Evolutionary conservation across 2,888 invertebrate genomes (phyloP).

Genomic region (Netelia virgata): DNA sequence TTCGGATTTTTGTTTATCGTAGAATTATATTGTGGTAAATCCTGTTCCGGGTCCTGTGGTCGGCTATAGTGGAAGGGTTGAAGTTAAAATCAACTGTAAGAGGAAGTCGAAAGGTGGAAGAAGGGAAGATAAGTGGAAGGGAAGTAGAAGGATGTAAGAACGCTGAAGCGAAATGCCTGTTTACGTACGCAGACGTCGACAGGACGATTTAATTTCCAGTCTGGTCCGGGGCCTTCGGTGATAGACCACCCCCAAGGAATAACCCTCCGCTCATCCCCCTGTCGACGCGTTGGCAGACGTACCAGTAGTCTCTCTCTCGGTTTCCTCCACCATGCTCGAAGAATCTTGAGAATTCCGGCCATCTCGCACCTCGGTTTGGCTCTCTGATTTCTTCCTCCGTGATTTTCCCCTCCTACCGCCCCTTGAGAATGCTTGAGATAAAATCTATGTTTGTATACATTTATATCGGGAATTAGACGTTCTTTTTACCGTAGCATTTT

Average conservation of each 20-base stretch:
- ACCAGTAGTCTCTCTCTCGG: constrained; percentile 20
- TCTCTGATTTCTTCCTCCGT: constrained; percentile 12
- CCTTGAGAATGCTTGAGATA: constrained; percentile 35
- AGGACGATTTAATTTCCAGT: constrained; percentile 66
- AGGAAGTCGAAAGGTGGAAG: not conserved
- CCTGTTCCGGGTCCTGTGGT: constrained; percentile 44
- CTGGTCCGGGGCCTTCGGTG: constrained; percentile 2
- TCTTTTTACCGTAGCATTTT: constrained; percentile 18
- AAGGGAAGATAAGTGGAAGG: constrained; percentile 13
- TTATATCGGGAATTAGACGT: constrained; percentile 33
- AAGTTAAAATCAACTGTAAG: not conserved
- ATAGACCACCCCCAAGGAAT: constrained; percentile 60
- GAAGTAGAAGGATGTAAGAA: constrained; percentile 43
- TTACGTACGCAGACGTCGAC: constrained; percentile 56
- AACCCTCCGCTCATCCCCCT: constrained; percentile 60
- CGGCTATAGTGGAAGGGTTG: not conserved
- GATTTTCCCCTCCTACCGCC: constrained; percentile 6
- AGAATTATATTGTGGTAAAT: constrained; percentile 66
- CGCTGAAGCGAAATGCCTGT: constrained; percentile 45
- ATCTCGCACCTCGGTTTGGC: constrained; percentile 28
- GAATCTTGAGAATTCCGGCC: constrained; percentile 57
- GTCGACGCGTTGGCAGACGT: constrained; percentile 47
- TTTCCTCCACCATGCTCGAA: constrained; percentile 27
- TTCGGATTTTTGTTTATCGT: constrained; percentile 74
- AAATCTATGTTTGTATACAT: constrained; percentile 37